phyloP scores from a whole-genome alignment of 1,140 invertebrate species.

The Drosophila takahashii region DNA sequence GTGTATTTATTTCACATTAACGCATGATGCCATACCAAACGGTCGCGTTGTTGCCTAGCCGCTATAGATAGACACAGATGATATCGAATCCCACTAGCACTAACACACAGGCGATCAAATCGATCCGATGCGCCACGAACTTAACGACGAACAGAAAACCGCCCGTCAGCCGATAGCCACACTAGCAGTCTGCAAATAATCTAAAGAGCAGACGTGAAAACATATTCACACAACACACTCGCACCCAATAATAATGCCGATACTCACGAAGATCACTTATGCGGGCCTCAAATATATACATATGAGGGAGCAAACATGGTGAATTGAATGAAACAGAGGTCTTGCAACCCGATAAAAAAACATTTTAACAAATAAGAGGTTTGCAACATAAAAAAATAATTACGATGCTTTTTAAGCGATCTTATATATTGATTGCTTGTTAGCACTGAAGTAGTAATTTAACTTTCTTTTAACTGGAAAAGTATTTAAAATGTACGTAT shows the following conservation, averaged over 20 bases:
- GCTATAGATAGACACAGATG: conserved; percentile 67
- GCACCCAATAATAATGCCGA: background rate
- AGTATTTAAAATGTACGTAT: too few relatives aligned
- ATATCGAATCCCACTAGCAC: conserved; percentile 56
- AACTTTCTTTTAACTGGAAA: too few relatives aligned
- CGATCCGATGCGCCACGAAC: conserved; percentile 14
- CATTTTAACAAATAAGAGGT: too few relatives aligned
- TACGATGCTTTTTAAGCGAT: too few relatives aligned
- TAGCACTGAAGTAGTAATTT: too few relatives aligned
- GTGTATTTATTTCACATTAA: conserved; percentile 16
- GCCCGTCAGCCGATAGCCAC: background rate
- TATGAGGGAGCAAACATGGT: background rate
- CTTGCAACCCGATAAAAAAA: background rate
- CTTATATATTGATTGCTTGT: too few relatives aligned
- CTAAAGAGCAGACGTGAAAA: background rate
- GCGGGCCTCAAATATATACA: background rate
- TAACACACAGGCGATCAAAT: conserved; percentile 38
- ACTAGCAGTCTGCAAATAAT: background rate
- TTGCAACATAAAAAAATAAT: too few relatives aligned
- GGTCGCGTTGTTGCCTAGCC: conserved; percentile 40
- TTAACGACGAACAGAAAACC: conserved; percentile 20
- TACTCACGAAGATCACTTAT: background rate
- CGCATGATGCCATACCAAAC: conserved; percentile 17
- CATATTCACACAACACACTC: background rate
- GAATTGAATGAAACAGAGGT: background rate